phyloP scores from a whole-genome alignment of 2,113 vertebrate genomes.

The Gavialis gangeticus region DNA sequence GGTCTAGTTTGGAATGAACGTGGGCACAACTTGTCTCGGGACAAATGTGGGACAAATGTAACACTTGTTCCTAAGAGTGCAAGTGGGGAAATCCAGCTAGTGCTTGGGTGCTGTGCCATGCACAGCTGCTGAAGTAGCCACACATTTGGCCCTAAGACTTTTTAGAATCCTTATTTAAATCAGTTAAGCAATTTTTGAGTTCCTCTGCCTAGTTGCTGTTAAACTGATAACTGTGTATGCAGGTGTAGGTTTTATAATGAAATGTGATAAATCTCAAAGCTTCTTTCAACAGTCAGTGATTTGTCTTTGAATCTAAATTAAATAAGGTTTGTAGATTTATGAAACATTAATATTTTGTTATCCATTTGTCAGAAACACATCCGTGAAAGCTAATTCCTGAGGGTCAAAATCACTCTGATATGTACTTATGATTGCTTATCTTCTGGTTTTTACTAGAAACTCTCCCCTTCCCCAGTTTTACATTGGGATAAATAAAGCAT shows the following conservation, averaged over 20 bases:
- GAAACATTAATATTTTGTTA: constrained; percentile 57
- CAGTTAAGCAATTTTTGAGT: constrained; percentile 26
- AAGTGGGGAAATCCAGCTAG: background rate
- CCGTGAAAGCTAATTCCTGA: constrained; percentile 68
- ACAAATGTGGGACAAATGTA: too few species aligned
- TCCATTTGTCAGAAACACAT: constrained; percentile 68
- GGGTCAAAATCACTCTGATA: constrained; percentile 45
- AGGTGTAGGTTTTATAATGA: constrained; percentile 47
- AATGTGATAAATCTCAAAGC: constrained; percentile 52
- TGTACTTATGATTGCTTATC: constrained; percentile 43
- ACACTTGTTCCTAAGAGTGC: background rate
- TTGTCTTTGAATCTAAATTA: constrained; percentile 55
- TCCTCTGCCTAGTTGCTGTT: constrained; percentile 48
- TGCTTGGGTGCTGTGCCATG: background rate
- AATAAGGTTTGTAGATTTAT: constrained; percentile 50
- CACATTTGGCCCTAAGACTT: background rate
- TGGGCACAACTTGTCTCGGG: too few species aligned
- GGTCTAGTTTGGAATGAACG: too few species aligned
- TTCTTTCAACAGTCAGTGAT: constrained; percentile 39
- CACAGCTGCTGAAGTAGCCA: background rate
- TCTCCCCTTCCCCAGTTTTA: background rate
- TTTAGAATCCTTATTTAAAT: constrained; percentile 31
- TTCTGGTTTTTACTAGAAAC: constrained; percentile 1
- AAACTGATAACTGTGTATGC: constrained; percentile 34
- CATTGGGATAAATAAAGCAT: background rate